Base-by-base conservation (phyloP, 2,888 invertebrate genomes). In the Helicoverpa assulta region DNA sequence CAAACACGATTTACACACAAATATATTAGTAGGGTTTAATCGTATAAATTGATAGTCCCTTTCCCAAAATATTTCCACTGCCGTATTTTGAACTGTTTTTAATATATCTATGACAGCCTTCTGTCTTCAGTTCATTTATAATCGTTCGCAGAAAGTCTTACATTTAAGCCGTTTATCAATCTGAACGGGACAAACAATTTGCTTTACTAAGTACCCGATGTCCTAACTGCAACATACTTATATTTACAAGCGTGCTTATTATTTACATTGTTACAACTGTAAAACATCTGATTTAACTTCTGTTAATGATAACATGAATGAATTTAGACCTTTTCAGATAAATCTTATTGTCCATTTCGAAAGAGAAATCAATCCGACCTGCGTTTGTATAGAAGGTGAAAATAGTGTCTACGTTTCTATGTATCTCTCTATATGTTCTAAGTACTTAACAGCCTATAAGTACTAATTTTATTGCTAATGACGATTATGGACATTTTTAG, bases 381-480 rank as follows among this genome's bases (percentile, higher is more conserved):
- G 62, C 58, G 55, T 56, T 72, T 75, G 70, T 76, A 79, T 60
- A 77, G 84, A 83, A 82, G 79, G 37, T 70, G 73, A 76, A 59
- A 71, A 67, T 47, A 65, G 52, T 61, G 50, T 61, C 72, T 77
- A 77, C 50, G 51, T 68, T 54, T 62, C 64, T 80, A 78, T 62
- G 57, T 62, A 62, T 81, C 53, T 47, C 60, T 72, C 64, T 74
- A 74, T 58, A 65, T 72, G 29, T 60, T 81, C 85, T 91, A 91
- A 91, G 90, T 91, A 92, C 88, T 82, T 78, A 61, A 73, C 40
- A 85, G 81, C 82, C 78, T 86, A 87, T 90, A 90, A 89, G 90
- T 91, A 90, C 90, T 85, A 83, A 81, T 74, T 86, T 89, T 90
- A 90, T 90, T 90, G 89, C 87, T 90, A 85, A 67, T 75, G 76